A percentile compares a stretch with the other conserved stretches of the same genome.
Conservation (phyloP, 1,140 invertebrate species). For the Choristoneura fumiferana region DNA sequence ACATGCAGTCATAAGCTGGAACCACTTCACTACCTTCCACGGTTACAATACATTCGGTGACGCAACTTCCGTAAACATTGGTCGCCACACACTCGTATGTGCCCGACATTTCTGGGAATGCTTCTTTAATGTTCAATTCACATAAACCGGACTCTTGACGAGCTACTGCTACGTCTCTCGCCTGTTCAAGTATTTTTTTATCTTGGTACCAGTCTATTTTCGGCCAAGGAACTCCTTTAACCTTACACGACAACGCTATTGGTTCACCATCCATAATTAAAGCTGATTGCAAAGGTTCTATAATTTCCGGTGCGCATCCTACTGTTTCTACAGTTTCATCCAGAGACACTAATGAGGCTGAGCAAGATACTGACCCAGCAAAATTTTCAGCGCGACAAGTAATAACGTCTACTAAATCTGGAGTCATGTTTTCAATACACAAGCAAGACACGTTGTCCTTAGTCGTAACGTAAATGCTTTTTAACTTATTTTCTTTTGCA, state of each 20-base stretch:
- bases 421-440: slow-evolving; percentile 86
- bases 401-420: slow-evolving; percentile 87
- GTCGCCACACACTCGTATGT: slow-evolving; percentile 90
- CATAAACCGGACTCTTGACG: slow-evolving; percentile 89
- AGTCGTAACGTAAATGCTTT: slow-evolving; percentile 84
- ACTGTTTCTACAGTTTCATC: slow-evolving; percentile 81
- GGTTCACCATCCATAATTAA: slow-evolving; percentile 96
- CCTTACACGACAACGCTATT: slow-evolving; percentile 87
- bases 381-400: slow-evolving; percentile 94
- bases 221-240: slow-evolving; percentile 89
- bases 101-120: slow-evolving; percentile 96
- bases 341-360: slow-evolving; percentile 86
- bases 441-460: slow-evolving; percentile 90
- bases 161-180: slow-evolving; percentile 87
- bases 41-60: slow-evolving; percentile 87
- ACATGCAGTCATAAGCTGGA: slow-evolving; percentile 43
- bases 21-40: slow-evolving; percentile 86
- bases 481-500: slow-evolving; percentile 76
- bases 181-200: slow-evolving; percentile 84
- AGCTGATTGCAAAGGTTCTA: slow-evolving; percentile 83
- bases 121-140: slow-evolving; percentile 92
- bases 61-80: slow-evolving; percentile 91
- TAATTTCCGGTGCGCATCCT: slow-evolving; percentile 85
- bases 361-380: slow-evolving; percentile 90
- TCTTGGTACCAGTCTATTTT: slow-evolving; percentile 91